Base-by-base conservation (phyloP, 2,888 invertebrate genomes). In the Spilarctia lutea region DNA sequence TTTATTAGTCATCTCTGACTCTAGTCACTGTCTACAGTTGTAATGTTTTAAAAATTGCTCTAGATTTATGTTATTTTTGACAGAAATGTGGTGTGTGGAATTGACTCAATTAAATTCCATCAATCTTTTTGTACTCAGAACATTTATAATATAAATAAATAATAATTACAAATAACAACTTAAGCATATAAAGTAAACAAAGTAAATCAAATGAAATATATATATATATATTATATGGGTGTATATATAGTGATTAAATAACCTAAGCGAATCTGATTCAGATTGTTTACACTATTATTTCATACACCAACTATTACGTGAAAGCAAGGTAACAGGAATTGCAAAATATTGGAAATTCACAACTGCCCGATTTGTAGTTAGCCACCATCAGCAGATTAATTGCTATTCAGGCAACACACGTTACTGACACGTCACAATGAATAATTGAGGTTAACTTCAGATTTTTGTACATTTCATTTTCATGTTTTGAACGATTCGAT, bases 351-450 rank as follows among this genome's bases (percentile, higher is more conserved):
- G 45, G 60, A 71, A 67, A 74, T 71, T 70, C 45, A 67, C 83
- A 82, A 83, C 81, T 75, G 27, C 24, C 30, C 65, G 42, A 65
- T 72, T n/a, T 60, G 20, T 56, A 65, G 39, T 45, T 16, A 56
- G 45, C 73, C 74, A 82, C 83, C 76, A 76, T 73, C 80, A 81
- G 85, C 84, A 81, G 79, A 81, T 85, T 83, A 84, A 85, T 84
- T 82, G 82, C 71, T 72, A 79, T 81, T 81, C 81, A 76, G 79
- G 69, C 65, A 69, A 77, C 72, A 76, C 72, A 78, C 78, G 75
- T 79, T 75, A 65, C 70, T 71, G 48, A 42, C 73, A 18, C 20
- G 75, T 73, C 66, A 73, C 66, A 75, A 74, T 79, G 71, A 77
- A 74, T 77, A 78, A 81, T 81, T 81, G 75, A 71, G 52, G 30